A percentile compares a stretch with the other conserved stretches of the same genome.
phyloP scores from a whole-genome alignment of 1,140 invertebrate species.

The Zaprionus gabonicus region DNA sequence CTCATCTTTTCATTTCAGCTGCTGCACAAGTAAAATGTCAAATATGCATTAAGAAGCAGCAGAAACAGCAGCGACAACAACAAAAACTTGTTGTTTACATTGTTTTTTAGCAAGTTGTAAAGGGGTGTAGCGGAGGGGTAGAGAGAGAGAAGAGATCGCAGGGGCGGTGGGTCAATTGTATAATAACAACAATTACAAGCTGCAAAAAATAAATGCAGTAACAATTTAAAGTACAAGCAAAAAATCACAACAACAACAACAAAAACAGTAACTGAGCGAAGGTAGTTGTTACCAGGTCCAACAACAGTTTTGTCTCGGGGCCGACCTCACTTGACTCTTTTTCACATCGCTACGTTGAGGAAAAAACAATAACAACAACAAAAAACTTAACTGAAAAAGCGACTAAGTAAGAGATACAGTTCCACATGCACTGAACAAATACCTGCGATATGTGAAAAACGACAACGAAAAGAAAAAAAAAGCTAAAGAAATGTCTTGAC shows the following conservation, averaged over 20 bases:
- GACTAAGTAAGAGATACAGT: slow-evolving; percentile 28
- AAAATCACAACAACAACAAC: slow-evolving; percentile 48
- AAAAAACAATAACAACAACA: slow-evolving; percentile 21
- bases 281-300: slow-evolving; percentile 73
- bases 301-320: slow-evolving; percentile 67
- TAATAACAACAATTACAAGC: slow-evolving; percentile 75
- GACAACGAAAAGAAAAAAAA: not conserved
- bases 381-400: slow-evolving; percentile 32
- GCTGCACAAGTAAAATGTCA: slow-evolving; percentile 73
- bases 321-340: slow-evolving; percentile 80
- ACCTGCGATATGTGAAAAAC: slow-evolving; percentile 34
- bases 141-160: not conserved
- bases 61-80: slow-evolving; percentile 23
- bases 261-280: slow-evolving; percentile 51
- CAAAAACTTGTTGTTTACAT: slow-evolving; percentile 48
- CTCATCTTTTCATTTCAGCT: slow-evolving; percentile 29
- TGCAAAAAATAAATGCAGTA: slow-evolving; percentile 71
- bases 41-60: slow-evolving; percentile 66
- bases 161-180: slow-evolving; percentile 53
- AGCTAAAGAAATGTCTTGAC: not conserved
- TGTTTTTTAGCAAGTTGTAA: slow-evolving; percentile 36
- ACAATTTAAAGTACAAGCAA: slow-evolving; percentile 71
- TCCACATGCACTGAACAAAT: slow-evolving; percentile 34
- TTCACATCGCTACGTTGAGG: slow-evolving; percentile 61
- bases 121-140: slow-evolving; percentile 17